A percentile compares a stretch with the other conserved stretches of the same genome.
phyloP scores from a whole-genome alignment of 1,140 invertebrate genomes.

The Piezodorus guildinii region DNA sequence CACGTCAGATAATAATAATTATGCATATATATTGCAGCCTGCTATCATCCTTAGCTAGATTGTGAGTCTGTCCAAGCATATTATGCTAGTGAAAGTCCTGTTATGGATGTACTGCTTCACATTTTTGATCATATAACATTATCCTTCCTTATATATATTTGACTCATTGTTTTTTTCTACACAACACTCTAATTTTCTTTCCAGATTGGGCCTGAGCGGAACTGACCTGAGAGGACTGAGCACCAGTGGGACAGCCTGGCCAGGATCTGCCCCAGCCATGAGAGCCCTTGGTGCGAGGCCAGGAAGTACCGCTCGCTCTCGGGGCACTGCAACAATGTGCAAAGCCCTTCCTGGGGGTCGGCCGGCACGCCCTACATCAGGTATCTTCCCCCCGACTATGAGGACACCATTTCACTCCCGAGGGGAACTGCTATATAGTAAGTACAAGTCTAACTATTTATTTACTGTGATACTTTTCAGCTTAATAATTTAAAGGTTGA shows the following conservation, averaged over 20 bases:
- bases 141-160: too few relatives aligned
- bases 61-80: too few relatives aligned
- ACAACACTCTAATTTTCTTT: not conserved
- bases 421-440: conserved; percentile 26
- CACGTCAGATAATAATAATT: too few relatives aligned
- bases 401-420: conserved; percentile 32
- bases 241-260: conserved; percentile 36
- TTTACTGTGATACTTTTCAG: too few relatives aligned
- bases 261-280: conserved; percentile 36
- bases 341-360: conserved; percentile 46
- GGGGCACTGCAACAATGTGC: conserved; percentile 56
- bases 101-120: too few relatives aligned
- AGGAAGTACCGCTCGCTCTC: conserved; percentile 39
- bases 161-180: too few relatives aligned
- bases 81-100: too few relatives aligned
- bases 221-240: conserved; percentile 39
- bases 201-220: conserved; percentile 35
- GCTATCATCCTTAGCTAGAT: too few relatives aligned
- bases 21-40: too few relatives aligned
- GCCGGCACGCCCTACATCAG: conserved; percentile 39
- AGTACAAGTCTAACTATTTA: conserved; percentile 3
- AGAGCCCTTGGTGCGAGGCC: conserved; percentile 32
- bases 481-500: too few relatives aligned
- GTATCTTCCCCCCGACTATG: conserved; percentile 36
- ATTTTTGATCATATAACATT: too few relatives aligned